Conservation (phyloP, 2,888 invertebrate genomes). For the Neria commutata region DNA sequence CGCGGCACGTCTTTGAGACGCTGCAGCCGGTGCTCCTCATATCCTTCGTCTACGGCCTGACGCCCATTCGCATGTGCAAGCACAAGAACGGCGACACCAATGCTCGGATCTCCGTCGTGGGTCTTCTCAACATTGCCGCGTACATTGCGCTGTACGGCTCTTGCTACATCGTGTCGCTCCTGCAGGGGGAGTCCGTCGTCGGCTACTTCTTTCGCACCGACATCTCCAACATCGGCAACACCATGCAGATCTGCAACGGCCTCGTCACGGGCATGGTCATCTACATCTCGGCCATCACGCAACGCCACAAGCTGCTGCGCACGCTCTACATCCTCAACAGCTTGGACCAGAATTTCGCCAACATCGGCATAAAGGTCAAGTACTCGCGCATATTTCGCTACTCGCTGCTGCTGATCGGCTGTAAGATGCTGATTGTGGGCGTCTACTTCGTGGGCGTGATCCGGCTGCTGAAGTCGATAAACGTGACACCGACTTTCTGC, state of each 20-base stretch:
- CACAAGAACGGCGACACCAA: conserved; percentile 47
- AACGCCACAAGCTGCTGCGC: conserved; percentile 47
- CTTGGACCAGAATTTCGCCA: conserved; percentile 51
- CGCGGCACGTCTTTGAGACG: conserved; percentile 56
- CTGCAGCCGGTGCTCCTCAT: conserved; percentile 52
- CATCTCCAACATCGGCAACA: conserved; percentile 55
- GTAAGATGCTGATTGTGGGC: conserved; percentile 48
- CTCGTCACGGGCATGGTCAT: conserved; percentile 53
- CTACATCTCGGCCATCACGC: conserved; percentile 49
- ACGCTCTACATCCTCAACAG: conserved; percentile 47
- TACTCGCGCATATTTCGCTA: conserved; percentile 56
- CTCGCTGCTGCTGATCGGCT: conserved; percentile 47
- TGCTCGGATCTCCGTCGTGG: conserved; percentile 42
- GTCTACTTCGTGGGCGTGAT: conserved; percentile 55
- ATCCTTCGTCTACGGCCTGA: conserved; percentile 54
- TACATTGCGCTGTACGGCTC: conserved; percentile 34
- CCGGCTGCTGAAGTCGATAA: conserved; percentile 47
- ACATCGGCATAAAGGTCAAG: conserved; percentile 54
- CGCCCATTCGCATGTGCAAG: conserved; percentile 52
- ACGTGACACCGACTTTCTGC: conserved; percentile 50
- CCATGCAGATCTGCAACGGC: conserved; percentile 54
- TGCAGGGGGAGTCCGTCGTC: conserved; percentile 53
- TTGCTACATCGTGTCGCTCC: conserved; percentile 43
- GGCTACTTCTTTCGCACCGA: conserved; percentile 57
- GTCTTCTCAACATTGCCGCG: conserved; percentile 37